phyloP scores from a whole-genome alignment of 2,113 vertebrate genomes.

The Calypte anna region DNA sequence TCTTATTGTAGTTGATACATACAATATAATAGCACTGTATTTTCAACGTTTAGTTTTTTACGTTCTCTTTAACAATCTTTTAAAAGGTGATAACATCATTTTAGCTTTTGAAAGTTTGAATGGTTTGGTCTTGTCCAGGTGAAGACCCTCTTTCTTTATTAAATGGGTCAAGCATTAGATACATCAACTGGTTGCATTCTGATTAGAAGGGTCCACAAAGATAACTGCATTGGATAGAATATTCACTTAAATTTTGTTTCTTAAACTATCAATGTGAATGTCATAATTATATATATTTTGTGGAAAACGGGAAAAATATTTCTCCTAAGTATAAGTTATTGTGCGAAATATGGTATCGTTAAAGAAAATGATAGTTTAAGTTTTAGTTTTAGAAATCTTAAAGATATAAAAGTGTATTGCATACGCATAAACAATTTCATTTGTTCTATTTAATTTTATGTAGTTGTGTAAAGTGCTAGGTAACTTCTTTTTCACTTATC shows the following conservation, averaged over 20 bases:
- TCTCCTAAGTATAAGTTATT: slow-evolving; percentile 86
- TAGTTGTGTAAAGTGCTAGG: slow-evolving; percentile 78
- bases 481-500: slow-evolving; percentile 61
- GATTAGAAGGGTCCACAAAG: slow-evolving; percentile 69
- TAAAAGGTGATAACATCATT: slow-evolving; percentile 62
- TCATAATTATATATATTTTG: slow-evolving; percentile 85
- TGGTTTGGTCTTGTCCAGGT: slow-evolving; percentile 63
- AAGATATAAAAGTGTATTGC: slow-evolving; percentile 80
- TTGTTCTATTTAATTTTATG: slow-evolving; percentile 84
- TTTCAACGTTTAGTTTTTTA: slow-evolving; percentile 40
- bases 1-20: slow-evolving; percentile 32
- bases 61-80: slow-evolving; percentile 55
- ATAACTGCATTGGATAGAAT: slow-evolving; percentile 62
- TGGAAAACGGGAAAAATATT: slow-evolving; percentile 77
- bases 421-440: slow-evolving; percentile 78
- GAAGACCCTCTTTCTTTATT: slow-evolving; percentile 43
- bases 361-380: slow-evolving; percentile 79
- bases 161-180: slow-evolving; percentile 67
- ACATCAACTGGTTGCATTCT: slow-evolving; percentile 61
- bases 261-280: slow-evolving; percentile 84
- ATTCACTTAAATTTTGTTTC: slow-evolving; percentile 78
- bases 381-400: slow-evolving; percentile 81
- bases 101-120: slow-evolving; percentile 64
- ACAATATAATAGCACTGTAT: slow-evolving; percentile 58
- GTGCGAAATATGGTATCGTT: slow-evolving; percentile 80